These are phyloP conservation scores for Papilio polyxenes DNA, from an alignment of 1,140 invertebrate species.

Conservation along the genomic window DNA sequence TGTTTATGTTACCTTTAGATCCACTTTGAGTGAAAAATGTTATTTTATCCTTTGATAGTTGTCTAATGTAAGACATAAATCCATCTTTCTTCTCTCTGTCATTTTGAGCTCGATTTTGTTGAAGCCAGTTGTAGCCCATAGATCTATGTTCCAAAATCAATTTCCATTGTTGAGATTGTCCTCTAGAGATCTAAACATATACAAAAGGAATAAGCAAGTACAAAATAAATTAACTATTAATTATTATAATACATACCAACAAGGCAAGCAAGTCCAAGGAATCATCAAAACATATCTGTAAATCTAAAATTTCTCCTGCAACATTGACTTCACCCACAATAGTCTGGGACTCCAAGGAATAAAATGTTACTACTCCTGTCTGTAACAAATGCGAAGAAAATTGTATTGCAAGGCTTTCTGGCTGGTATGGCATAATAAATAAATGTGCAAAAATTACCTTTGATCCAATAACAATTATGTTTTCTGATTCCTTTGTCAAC, in stretches of 20 bases:
- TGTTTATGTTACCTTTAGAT: constrained; percentile 63
- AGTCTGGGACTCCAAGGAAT: constrained; percentile 67
- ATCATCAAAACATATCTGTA: constrained; percentile 77
- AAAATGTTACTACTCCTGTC: constrained; percentile 68
- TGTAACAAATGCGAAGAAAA: constrained; percentile 47
- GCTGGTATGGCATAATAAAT: background rate
- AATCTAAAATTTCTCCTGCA: constrained; percentile 65
- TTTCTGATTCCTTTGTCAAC: constrained; percentile 75
- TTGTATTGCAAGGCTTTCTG: background rate
- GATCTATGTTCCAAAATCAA: constrained; percentile 73
- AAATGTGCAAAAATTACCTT: constrained; percentile 56
- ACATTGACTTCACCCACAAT: constrained; percentile 70
- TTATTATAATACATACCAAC: constrained; percentile 56
- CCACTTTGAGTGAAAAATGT: constrained; percentile 70
- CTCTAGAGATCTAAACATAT: constrained; percentile 62
- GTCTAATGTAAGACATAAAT: constrained; percentile 75
- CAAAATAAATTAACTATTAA: background rate
- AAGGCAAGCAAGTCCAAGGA: constrained; percentile 69
- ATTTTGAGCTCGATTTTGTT: constrained; percentile 65
- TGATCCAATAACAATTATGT: constrained; percentile 70
- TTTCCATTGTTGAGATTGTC: constrained; percentile 70
- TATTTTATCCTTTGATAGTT: constrained; percentile 76
- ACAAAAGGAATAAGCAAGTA: constrained; percentile 17
- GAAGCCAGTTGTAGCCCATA: constrained; percentile 72
- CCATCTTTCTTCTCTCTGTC: constrained; percentile 70